phyloP scores from a whole-genome alignment of 2,888 invertebrate species.

The Villa cingulata region DNA sequence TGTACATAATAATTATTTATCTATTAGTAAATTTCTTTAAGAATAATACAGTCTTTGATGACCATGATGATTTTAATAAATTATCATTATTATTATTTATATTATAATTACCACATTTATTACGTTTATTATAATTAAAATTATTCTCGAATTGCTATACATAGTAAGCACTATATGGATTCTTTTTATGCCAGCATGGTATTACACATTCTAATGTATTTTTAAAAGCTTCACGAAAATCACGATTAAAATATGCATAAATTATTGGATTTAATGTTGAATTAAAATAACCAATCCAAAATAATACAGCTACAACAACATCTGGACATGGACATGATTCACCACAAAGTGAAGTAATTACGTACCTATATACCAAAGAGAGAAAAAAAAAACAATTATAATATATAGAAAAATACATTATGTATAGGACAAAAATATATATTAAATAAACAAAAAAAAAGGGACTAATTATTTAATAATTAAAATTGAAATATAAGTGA shows the following conservation, averaged over 20 bases:
- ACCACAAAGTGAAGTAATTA: conserved; percentile 70
- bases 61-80: background rate
- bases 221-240: conserved; percentile 93
- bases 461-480: no score
- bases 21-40: conserved; percentile 6
- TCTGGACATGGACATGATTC: conserved; percentile 74
- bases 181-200: conserved; percentile 50
- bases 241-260: conserved; percentile 91
- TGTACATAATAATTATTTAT: background rate
- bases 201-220: conserved; percentile 75
- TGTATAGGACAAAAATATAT: background rate
- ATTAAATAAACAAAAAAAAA: no score
- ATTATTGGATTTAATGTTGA: conserved; percentile 89
- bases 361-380: conserved; percentile 49
- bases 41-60: conserved; percentile 6
- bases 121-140: background rate
- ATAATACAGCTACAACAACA: conserved; percentile 76
- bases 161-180: conserved; percentile 36
- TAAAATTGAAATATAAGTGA: no score
- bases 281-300: conserved; percentile 98
- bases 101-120: no score
- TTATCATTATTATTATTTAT: background rate
- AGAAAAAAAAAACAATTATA: background rate
- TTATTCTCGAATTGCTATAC: conserved; percentile 24
- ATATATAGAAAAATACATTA: background rate